Evolutionary conservation across 1,140 invertebrate genomes (phyloP).

Genomic region (Atta cephalotes): DNA sequence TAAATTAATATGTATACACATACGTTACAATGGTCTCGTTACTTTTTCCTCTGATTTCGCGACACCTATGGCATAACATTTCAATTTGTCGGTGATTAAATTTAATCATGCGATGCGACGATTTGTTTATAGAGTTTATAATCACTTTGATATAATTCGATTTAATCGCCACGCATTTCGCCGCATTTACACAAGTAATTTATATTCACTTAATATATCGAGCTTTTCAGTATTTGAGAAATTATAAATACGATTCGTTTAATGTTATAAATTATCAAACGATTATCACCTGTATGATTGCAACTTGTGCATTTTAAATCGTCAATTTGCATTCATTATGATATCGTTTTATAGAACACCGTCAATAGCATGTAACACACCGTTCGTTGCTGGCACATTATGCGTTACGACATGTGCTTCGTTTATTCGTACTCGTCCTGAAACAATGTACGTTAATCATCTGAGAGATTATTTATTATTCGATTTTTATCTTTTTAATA

Average conservation of each 20-base stretch:
- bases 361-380: constrained; percentile 95
- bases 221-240: not conserved
- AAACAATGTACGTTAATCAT: constrained; percentile 61
- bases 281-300: constrained; percentile 36
- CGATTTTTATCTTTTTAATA: constrained; percentile 10
- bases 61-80: constrained; percentile 77
- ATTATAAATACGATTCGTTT: constrained; percentile 7
- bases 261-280: not conserved
- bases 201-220: not conserved
- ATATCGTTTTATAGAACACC: constrained; percentile 87
- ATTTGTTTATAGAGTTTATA: not conserved
- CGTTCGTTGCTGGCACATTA: constrained; percentile 95
- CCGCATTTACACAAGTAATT: constrained; percentile 4
- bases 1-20: constrained; percentile 77
- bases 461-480: not conserved
- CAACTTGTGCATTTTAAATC: constrained; percentile 19
- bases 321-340: constrained; percentile 12
- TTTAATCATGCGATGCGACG: not conserved
- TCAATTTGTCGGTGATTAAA: constrained; percentile 48
- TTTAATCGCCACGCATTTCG: not conserved
- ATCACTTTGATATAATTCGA: not conserved
- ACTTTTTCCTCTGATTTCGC: constrained; percentile 67
- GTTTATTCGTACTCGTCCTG: constrained; percentile 93
- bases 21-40: constrained; percentile 49
- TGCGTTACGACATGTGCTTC: constrained; percentile 91